Conservation (phyloP, 2,797 vertebrate species). For the Tinamus major region DNA sequence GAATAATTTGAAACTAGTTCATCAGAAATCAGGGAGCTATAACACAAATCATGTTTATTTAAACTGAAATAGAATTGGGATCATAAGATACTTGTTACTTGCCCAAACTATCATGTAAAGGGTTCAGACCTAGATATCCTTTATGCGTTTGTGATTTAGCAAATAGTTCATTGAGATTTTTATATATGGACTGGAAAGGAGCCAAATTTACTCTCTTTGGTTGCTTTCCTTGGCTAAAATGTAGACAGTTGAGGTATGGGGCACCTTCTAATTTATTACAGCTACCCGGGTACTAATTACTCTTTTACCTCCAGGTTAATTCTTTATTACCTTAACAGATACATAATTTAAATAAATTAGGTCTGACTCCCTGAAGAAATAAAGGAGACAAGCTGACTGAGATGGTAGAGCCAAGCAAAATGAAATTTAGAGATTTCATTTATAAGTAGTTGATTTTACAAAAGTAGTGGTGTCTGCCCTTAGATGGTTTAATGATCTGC, state of each 20-base stretch:
- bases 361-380: background rate
- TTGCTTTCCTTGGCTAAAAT: background rate
- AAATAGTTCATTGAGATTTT: background rate
- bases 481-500: background rate
- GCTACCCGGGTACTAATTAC: background rate
- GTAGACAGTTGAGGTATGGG: background rate
- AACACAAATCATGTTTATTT: background rate
- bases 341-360: background rate
- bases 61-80: background rate
- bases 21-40: background rate
- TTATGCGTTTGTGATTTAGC: background rate
- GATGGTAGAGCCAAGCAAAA: background rate
- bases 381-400: background rate
- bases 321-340: background rate
- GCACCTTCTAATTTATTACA: background rate
- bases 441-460: background rate
- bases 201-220: background rate
- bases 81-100: background rate
- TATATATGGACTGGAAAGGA: background rate
- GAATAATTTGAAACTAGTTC: background rate
- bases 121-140: background rate
- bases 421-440: background rate
- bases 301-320: background rate
- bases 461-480: background rate
- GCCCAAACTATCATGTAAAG: background rate